These are phyloP conservation scores for Drosophila kanekoi DNA, from an alignment of 2,888 invertebrate species.

Conservation along the genomic window DNA sequence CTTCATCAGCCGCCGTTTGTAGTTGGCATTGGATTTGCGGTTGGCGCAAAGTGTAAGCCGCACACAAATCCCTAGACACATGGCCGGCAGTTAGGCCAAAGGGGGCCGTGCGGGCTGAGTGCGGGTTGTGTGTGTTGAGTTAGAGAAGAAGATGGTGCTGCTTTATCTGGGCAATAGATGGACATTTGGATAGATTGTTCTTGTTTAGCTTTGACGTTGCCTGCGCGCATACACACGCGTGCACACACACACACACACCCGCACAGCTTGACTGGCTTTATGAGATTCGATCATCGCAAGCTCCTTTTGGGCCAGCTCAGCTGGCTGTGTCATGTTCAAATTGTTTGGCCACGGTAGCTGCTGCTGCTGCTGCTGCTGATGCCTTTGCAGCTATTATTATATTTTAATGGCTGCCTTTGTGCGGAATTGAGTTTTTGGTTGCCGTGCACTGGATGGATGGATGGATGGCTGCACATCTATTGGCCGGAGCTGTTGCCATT, in stretches of 20 bases:
- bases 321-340: constrained; percentile 72
- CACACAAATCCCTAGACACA: constrained; percentile 76
- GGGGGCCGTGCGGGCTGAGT: not conserved
- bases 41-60: constrained; percentile 76
- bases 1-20: constrained; percentile 83
- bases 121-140: constrained; percentile 14
- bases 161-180: constrained; percentile 80
- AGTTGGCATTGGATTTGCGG: constrained; percentile 56
- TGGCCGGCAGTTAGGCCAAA: constrained; percentile 11
- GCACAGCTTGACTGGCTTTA: constrained; percentile 55
- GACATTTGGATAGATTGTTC: constrained; percentile 81
- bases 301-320: constrained; percentile 27
- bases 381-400: constrained; percentile 71
- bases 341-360: constrained; percentile 70
- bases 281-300: constrained; percentile 76
- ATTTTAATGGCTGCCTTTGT: constrained; percentile 78
- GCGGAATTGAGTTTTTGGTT: constrained; percentile 55
- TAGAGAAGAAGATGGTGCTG: constrained; percentile 54
- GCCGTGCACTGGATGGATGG: constrained; percentile 10
- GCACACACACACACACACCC: constrained; percentile 6
- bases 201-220: constrained; percentile 76
- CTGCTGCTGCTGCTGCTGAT: constrained; percentile 19
- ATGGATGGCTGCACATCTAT: constrained; percentile 57
- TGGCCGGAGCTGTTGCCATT: constrained; percentile 64
- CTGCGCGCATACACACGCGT: not conserved